Evolutionary conservation across 2,797 vertebrate genomes (phyloP).

Genomic region (Sitta carolinensis): DNA sequence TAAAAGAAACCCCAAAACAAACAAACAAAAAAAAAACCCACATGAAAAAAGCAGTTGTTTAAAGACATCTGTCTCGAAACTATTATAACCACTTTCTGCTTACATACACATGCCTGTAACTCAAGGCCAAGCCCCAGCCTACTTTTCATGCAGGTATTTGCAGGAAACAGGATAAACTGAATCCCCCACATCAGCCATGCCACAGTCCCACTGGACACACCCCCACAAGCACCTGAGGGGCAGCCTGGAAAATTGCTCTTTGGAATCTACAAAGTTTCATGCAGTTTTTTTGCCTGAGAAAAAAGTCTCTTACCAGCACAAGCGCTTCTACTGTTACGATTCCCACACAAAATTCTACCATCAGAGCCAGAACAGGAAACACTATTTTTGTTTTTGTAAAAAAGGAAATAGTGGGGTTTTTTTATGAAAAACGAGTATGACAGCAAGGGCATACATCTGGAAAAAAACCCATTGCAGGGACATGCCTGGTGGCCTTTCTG

Average conservation of each 20-base stretch:
- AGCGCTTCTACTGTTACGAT: neutral
- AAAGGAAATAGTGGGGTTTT: neutral
- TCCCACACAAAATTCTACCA: neutral
- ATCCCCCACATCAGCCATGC: neutral
- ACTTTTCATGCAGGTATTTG: neutral
- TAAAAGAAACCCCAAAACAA: neutral
- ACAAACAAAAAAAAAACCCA: neutral
- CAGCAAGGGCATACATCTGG: neutral
- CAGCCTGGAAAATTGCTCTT: neutral
- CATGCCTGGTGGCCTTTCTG: neutral
- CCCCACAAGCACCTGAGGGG: neutral
- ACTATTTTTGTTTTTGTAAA: neutral
- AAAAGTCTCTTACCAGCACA: neutral
- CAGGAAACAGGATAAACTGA: neutral
- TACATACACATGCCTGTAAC: neutral
- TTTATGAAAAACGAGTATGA: neutral
- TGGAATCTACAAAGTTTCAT: neutral
- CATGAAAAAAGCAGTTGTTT: neutral
- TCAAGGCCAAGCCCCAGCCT: neutral
- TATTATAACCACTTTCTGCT: neutral
- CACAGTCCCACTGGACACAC: neutral
- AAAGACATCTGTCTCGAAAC: neutral
- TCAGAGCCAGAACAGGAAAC: neutral
- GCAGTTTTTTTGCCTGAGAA: neutral
- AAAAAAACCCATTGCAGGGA: neutral